A percentile compares a stretch with the other conserved stretches of the same genome.
Evolutionary conservation across 2,797 vertebrate species (phyloP).

Genomic region (Ptychadena robeensis): DNA sequence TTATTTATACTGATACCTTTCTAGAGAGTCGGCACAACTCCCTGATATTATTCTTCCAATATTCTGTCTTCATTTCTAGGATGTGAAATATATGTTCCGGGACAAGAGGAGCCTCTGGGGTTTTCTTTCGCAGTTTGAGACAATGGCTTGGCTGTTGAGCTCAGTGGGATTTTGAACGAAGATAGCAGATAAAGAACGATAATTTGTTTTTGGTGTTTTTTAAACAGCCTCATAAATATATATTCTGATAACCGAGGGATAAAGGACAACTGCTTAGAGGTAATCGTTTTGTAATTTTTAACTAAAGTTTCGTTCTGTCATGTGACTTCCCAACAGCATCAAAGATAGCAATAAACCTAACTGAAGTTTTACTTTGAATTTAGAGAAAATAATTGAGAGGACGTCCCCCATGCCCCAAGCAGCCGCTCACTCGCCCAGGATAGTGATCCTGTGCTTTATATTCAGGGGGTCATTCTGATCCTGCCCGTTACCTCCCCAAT

Average conservation of each 20-base stretch:
- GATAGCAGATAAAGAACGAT: neutral
- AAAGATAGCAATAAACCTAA: no score
- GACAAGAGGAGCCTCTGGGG: neutral
- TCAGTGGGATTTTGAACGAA: neutral
- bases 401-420: no score
- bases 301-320: neutral
- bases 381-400: no score
- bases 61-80: neutral
- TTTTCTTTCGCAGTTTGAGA: neutral
- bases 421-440: no score
- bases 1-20: slow-evolving; percentile 1
- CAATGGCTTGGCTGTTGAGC: neutral
- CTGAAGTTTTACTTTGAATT: no score
- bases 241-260: neutral
- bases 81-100: neutral
- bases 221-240: neutral
- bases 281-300: neutral
- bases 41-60: neutral
- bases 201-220: neutral
- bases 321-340: no score
- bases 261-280: neutral
- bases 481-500: no score
- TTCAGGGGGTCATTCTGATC: no score
- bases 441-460: no score
- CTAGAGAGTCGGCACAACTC: neutral